Base-by-base conservation (phyloP, 2,797 vertebrate genomes). In the Sebastes matsubarae region DNA sequence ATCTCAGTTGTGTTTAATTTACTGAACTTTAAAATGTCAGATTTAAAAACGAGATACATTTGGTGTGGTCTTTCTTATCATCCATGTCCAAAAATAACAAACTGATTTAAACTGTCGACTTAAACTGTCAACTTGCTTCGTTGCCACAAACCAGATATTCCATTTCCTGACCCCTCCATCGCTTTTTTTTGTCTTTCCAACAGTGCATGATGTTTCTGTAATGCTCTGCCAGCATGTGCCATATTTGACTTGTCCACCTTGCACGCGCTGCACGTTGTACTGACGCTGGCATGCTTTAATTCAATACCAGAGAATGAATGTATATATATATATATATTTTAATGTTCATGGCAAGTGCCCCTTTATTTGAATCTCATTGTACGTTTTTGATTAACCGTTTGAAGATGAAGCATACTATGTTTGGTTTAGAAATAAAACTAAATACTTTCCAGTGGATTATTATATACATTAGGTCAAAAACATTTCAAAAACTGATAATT, bases 121-220 rank as follows among this genome's bases (percentile, higher is more conserved):
- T 20, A 36, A 84, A 36, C 52, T 16, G 10, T 42, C 38, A 42
- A 12, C 14, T 68, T 66, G 4, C 36, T 72, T 66, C 68, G 57
- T 74, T 29, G 42, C 14, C 64, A 54, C n/a, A 13, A 79, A 66
- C 4, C 36, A 58, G 55, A 61, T 60, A 18, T 30, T 75, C 75
- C 69, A n/a, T 78, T 29, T 83, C 85, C 78, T 87, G 72, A 79
- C 29, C 87, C 84, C 77, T 68, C 66, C 63, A 52, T 79, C 16
- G 66, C 82, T 77, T 81, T 68, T 89, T 65, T 42, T 42, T 82
- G 83, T 90, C 73, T 88, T 65, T 87, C 69, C 25, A 75, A 57
- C 75, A 79, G 70, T 89, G 87, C 88, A 80, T 86, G 79, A 80
- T 82, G 81, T 87, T 77, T 68, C 66, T 87, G 52, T 69, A 68